These are phyloP conservation scores for Pachypeltis micranthus DNA, from an alignment of 1,140 invertebrate genomes.

Conservation along the genomic window DNA sequence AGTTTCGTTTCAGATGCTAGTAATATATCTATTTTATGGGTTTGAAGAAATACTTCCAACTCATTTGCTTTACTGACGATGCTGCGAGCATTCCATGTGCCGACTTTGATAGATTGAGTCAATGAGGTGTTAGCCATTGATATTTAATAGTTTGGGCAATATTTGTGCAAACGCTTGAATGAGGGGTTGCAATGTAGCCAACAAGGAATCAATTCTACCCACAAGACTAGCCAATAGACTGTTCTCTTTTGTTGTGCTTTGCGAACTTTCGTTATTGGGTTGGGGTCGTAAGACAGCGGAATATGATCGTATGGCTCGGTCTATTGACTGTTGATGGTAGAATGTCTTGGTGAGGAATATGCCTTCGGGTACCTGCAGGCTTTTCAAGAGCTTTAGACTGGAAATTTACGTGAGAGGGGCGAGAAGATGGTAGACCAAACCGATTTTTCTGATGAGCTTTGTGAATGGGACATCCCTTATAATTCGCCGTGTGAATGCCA, in stretches of 20 bases:
- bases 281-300: background rate
- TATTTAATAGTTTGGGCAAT: slow-evolving; percentile 5
- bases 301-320: background rate
- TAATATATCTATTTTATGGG: slow-evolving; percentile 2
- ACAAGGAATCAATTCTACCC: background rate
- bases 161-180: slow-evolving; percentile 1
- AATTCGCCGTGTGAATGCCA: slow-evolving; percentile 33
- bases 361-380: background rate
- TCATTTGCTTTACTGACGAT: background rate
- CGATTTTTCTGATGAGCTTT: background rate
- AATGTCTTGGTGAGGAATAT: background rate
- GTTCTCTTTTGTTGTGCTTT: background rate
- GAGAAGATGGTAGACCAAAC: background rate
- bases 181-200: slow-evolving; percentile 1
- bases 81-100: slow-evolving; percentile 12
- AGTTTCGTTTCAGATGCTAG: slow-evolving; percentile 8
- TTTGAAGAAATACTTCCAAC: background rate
- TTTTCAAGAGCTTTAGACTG: background rate
- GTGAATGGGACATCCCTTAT: slow-evolving; percentile 28
- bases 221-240: background rate
- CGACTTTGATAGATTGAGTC: background rate
- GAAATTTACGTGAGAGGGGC: background rate
- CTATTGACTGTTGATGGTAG: background rate
- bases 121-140: background rate
- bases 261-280: background rate